phyloP scores from a whole-genome alignment of 2,113 vertebrate species.

The Cavia aperea region DNA sequence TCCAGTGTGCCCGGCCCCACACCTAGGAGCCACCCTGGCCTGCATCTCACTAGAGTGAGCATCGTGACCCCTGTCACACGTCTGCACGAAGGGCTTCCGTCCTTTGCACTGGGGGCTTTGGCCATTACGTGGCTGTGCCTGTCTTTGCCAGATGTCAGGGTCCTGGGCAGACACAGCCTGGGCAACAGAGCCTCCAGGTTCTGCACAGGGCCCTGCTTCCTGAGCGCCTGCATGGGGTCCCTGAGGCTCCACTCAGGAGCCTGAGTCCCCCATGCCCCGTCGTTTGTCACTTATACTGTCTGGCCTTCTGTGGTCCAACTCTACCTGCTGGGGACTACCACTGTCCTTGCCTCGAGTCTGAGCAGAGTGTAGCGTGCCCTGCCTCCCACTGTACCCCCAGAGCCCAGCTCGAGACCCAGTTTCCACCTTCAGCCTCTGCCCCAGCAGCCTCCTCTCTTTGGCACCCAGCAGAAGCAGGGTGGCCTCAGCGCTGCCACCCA shows the following conservation, averaged over 20 bases:
- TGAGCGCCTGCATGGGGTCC: rapidly evolving
- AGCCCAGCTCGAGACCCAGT: not conserved
- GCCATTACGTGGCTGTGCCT: not conserved
- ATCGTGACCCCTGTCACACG: rapidly evolving
- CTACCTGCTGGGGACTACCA: not conserved
- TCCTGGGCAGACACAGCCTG: not conserved
- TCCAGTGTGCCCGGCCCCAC: not conserved
- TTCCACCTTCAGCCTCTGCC: not conserved
- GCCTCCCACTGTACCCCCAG: rapidly evolving
- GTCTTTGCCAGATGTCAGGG: rapidly evolving
- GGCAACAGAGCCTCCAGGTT: not conserved
- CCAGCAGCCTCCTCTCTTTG: not conserved
- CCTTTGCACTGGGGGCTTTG: not conserved
- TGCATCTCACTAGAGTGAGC: not conserved
- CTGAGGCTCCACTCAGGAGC: not conserved
- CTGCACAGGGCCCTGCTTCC: rapidly evolving
- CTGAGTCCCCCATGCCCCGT: not conserved
- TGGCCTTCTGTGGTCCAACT: not conserved
- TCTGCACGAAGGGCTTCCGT: not conserved
- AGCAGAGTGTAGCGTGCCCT: rapidly evolving
- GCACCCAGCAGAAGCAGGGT: not conserved
- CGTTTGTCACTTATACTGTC: rapidly evolving
- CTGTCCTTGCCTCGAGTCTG: not conserved
- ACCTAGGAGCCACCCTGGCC: not conserved
- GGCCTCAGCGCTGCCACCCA: not conserved